Base-by-base conservation (phyloP, 2,113 vertebrate genomes). In the Perognathus longimembris region DNA sequence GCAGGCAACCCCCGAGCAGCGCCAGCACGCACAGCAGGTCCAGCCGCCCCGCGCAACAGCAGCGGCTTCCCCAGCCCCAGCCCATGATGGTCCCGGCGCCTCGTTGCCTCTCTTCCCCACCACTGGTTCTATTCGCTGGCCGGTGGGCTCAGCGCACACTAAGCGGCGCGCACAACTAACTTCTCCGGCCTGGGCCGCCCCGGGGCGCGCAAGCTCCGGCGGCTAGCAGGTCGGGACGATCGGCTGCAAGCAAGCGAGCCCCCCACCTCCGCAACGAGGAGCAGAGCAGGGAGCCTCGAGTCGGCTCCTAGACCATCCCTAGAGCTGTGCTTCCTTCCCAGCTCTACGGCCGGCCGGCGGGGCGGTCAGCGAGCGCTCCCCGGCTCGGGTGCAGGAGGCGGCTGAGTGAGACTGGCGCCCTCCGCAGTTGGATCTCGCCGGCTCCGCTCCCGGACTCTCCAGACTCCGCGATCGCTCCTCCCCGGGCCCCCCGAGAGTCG, bases 11-110 rank as follows among this genome's bases (percentile, higher is more conserved):
- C 84, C 99, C 98, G 96, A 98, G 98, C 95, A 99, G 98, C 95
- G 97, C 98, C 96, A 99, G 97, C 97, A 98, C 97, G 97, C 98
- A 99, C 94, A 99, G 97, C 96, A 97, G 97, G 98, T 98, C 98
- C 98, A 95, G 97, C 93, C 97, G 98, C 97, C 96, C 97, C 22
- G 97, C 96, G 95, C 97, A 95, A 97, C 95, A 95, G 92, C 96
- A 80, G 96, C 98, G 97, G 96, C 97, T 97, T 95, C 98, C 98
- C 97, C 98, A 98, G 97, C 98, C 98, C 99, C 98, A 98, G 98
- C 98, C 98, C 99, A 99, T 99, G 98, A 98, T 98, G 98, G 98
- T 98, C 95, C 95, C 59, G 75, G 95, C 50, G 91, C 95, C 57
- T 73, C n/a, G 71, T 82, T 8, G 90, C 91, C 61, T 74, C 40